These are phyloP conservation scores for Bombyx mandarina DNA, from an alignment of 1,140 invertebrate species.

Conservation along the genomic window DNA sequence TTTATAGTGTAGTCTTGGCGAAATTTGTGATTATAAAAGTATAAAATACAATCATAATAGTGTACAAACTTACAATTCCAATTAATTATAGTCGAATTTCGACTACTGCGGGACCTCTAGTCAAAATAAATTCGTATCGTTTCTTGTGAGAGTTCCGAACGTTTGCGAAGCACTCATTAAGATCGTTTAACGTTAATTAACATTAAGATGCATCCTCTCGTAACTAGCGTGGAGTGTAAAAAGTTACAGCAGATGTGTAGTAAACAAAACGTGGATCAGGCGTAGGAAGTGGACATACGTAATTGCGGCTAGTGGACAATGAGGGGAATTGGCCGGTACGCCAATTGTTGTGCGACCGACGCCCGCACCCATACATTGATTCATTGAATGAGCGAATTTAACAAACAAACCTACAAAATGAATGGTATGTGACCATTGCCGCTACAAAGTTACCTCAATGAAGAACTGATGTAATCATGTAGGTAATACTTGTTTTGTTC, in stretches of 20 bases:
- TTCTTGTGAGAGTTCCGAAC: conserved; percentile 1
- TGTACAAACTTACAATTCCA: too few relatives aligned
- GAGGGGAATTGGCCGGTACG: conserved; percentile 64
- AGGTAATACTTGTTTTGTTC: too few relatives aligned
- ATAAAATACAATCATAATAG: too few relatives aligned
- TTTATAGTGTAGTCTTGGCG: too few relatives aligned
- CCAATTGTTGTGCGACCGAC: conserved; percentile 66
- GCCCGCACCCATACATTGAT: conserved; percentile 66
- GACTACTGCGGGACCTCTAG: too few relatives aligned
- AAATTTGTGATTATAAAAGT: too few relatives aligned
- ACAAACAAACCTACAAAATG: conserved; percentile 52
- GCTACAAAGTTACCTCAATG: too few relatives aligned
- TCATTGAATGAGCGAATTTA: conserved; percentile 62
- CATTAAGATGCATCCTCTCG: conserved; percentile 26
- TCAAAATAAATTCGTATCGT: neutral
- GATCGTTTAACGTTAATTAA: conserved; percentile 18
- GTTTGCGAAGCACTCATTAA: conserved; percentile 17
- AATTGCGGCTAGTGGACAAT: conserved; percentile 63
- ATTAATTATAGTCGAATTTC: too few relatives aligned
- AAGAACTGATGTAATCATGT: too few relatives aligned
- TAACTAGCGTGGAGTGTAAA: conserved; percentile 15
- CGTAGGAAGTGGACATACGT: conserved; percentile 57
- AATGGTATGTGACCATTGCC: too few relatives aligned
- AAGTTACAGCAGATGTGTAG: conserved; percentile 39
- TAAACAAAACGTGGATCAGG: conserved; percentile 27